Percentiles rank a stretch among this genome's conserved stretches.
phyloP scores from a whole-genome alignment of 2,797 vertebrate species.

The Takifugu ocellatus region DNA sequence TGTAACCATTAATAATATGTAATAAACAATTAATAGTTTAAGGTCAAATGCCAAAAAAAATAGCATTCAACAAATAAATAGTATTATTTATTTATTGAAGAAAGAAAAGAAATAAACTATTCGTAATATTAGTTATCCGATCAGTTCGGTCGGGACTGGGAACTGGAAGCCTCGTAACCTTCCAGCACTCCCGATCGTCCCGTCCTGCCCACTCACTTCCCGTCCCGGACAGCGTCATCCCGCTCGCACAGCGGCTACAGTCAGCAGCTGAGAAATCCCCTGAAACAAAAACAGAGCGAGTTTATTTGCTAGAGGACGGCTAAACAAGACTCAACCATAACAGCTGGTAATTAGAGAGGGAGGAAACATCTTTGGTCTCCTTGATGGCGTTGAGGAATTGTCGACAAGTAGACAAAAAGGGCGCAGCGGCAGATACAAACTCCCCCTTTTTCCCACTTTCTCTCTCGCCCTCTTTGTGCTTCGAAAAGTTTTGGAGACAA shows the following conservation, averaged over 20 bases:
- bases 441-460: background rate
- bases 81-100: too few species aligned
- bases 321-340: slow-evolving; percentile 68
- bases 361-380: slow-evolving; percentile 68
- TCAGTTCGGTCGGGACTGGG: slow-evolving; percentile 1
- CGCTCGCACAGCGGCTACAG: slow-evolving; percentile 25
- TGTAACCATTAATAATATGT: too few species aligned
- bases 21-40: too few species aligned
- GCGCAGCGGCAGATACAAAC: slow-evolving; percentile 38
- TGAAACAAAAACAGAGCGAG: slow-evolving; percentile 55
- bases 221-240: background rate
- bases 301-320: slow-evolving; percentile 64
- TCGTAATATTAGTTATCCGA: too few species aligned
- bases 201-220: too few species aligned
- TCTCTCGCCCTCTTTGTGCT: background rate
- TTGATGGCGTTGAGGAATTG: slow-evolving; percentile 70
- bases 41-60: too few species aligned
- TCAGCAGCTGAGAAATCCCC: slow-evolving; percentile 28
- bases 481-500: slow-evolving; percentile 1
- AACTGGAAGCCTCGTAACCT: background rate
- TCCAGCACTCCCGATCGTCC: background rate
- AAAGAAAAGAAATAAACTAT: too few species aligned
- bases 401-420: slow-evolving; percentile 49
- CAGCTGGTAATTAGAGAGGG: slow-evolving; percentile 62
- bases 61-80: too few species aligned